Evolutionary conservation across 2,113 vertebrate species (phyloP).

Genomic region (Lonchura striata): DNA sequence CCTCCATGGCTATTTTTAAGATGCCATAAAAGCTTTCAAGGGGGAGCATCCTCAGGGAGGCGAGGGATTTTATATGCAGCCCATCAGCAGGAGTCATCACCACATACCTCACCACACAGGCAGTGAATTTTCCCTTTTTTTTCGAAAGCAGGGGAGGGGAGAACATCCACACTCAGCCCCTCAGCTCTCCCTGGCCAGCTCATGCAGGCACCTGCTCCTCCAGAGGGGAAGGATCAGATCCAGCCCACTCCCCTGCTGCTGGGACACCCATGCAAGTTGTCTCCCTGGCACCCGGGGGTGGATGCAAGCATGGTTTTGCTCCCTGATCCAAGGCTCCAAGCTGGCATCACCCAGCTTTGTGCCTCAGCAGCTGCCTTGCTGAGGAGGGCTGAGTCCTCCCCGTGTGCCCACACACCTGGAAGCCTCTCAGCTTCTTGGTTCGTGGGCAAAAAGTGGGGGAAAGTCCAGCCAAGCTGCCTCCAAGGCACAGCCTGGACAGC

Average conservation of each 20-base stretch:
- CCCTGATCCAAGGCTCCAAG: neutral
- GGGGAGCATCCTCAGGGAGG: slow-evolving; percentile 42
- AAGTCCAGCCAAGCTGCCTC: neutral
- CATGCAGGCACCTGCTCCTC: neutral
- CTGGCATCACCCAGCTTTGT: neutral
- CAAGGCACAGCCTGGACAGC: neutral
- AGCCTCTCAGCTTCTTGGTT: neutral
- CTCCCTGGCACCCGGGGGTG: neutral
- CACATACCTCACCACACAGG: slow-evolving; percentile 2
- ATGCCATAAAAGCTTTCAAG: slow-evolving; percentile 58
- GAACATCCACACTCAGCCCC: neutral
- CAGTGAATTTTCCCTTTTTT: neutral
- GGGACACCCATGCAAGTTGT: neutral
- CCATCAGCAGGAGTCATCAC: neutral
- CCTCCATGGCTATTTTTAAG: slow-evolving; percentile 65
- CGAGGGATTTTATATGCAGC: neutral
- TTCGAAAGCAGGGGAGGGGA: neutral
- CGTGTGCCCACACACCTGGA: neutral
- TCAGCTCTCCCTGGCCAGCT: neutral
- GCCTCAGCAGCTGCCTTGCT: neutral
- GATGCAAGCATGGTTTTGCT: neutral
- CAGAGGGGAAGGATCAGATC: neutral
- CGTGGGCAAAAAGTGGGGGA: neutral
- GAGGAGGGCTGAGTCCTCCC: neutral
- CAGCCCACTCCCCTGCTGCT: neutral